Base-by-base conservation (phyloP, 2,888 invertebrate genomes). In the Gandaritis pyraliata region DNA sequence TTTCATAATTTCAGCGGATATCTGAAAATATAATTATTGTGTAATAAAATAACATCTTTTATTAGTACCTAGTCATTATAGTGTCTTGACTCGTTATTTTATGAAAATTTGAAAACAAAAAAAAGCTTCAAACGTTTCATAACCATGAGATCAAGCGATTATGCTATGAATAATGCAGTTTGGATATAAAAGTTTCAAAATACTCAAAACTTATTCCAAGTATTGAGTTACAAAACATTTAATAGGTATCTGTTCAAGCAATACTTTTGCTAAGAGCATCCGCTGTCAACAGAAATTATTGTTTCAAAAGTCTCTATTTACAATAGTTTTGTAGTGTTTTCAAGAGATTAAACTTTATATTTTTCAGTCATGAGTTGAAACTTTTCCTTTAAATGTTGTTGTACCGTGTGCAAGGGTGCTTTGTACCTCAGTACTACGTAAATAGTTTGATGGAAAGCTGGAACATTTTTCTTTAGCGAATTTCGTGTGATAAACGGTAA, bases 321-420 rank as follows among this genome's bases (percentile, higher is more conserved):
- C 86, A 86, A 84, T 85, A 85, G 87, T 84, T 86, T 82, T 76
- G 77, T 58, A 79, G 75, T 81, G 76, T 86, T 86, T 86, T 85
- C 85, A 85, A 83, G 81, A 86, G 87, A 88, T 89, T 89, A 87
- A 89, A 88, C 86, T 88, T 84, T 84, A 88, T 89, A 89, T 89
- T 88, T 88, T 88, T 87, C 87, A 82, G 81, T 72, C 81, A 83
- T 81, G 78, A 83, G 80, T 80, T 71, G 75, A 82, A 88, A 88
- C 78, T 87, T 65, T 63, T 58, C 48, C 47, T 62, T 61, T 58
- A 64, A 54, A 58, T 55, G 60, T 58, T 49, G 53, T 58, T 61
- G 52, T 4, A 39, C 29, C 33, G 47, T 65, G 50, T 49, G 29
- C 56, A 45, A 59, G 63, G 59, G 56, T 59, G 29, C 48, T 45